Evolutionary conservation across 2,888 invertebrate genomes (phyloP), one percentile per base, ranked within the genome.

Genomic region (Ommatoiulus sabulosus): DNA sequence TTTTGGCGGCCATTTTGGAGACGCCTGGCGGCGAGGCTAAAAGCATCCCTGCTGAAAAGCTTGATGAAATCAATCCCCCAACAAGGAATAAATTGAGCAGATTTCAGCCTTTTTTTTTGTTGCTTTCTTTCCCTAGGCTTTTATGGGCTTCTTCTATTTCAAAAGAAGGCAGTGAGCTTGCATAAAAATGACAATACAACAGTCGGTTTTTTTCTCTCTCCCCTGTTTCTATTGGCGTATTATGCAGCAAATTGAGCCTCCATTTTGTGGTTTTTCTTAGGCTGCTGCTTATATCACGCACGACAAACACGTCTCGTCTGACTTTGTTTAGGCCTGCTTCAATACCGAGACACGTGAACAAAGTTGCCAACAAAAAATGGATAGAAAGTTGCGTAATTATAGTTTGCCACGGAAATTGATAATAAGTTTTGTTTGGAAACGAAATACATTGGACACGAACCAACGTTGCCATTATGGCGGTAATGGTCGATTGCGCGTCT

Each of bases 31-130:
- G 63, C 20, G 63, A 63, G 63, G 63, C 63, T 63, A 63, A 63
- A 63, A 63, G 20, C 63, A 63, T 10, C 72, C 72, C 72, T 8
- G 72, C 72, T 63, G 63, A 63, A 72, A 24, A 72, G 24, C 24
- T 72, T 72, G 72, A 72, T 72, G 72, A 72, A 72, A 72, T 72
- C 72, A 72, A 72, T 72, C 72, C 72, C 72, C 72, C 24, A 24
- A 72, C 72, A 72, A 10, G 72, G 72, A 72, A 72, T 72, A 72
- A 72, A 72, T 72, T 72, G 72, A 72, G 72, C 72, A 24, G 72
- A 72, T 72, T 72, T 72, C n/a, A 35, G n/a, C 3, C 24, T 72
- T 72, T 24, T 63, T 63, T 63, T 63, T n/a, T n/a, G 8, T n/a
- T n/a, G 8, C 7, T 63, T 57, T 17, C 63, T 20, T 20, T 63